A percentile compares a stretch with the other conserved stretches of the same genome.
Evolutionary conservation across 2,888 invertebrate genomes (phyloP).

Genomic region (Diaprepes abbreviatus): DNA sequence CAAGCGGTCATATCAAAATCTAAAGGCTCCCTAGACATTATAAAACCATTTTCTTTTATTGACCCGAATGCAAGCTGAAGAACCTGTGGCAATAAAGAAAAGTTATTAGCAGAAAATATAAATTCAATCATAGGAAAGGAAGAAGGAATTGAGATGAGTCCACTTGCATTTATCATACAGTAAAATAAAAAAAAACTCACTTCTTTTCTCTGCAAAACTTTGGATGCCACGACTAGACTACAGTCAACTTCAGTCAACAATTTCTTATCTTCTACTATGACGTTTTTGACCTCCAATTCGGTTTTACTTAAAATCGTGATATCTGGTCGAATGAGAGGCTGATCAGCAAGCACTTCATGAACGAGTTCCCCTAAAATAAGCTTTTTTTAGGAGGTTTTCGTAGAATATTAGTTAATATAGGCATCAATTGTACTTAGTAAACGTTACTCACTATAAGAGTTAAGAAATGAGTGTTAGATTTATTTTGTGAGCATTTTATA

Average conservation of each 20-base stretch:
- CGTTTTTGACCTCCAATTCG: constrained; percentile 60
- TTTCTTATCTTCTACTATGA: constrained; percentile 76
- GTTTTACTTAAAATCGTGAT: constrained; percentile 69
- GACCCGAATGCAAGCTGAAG: constrained; percentile 45
- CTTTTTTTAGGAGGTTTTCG: background rate
- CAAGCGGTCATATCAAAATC: constrained; percentile 67
- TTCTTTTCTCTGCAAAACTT: constrained; percentile 68
- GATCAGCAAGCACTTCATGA: constrained; percentile 74
- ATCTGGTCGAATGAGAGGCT: constrained; percentile 80
- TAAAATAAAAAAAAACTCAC: no score
- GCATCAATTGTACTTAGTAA: no score
- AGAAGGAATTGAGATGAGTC: background rate
- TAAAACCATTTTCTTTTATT: constrained; percentile 72
- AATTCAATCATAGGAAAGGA: no score
- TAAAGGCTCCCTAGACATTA: constrained; percentile 73
- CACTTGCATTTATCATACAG: no score
- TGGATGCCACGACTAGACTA: constrained; percentile 57
- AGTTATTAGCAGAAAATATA: no score
- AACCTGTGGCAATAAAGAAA: no score
- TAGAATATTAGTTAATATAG: no score
- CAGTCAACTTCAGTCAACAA: constrained; percentile 63
- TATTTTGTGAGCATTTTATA: no score
- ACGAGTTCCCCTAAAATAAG: constrained; percentile 62
- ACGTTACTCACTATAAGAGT: no score
- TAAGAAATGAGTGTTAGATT: no score